Conservation (phyloP, 2,113 vertebrate genomes). For the Chrysemys picta region DNA sequence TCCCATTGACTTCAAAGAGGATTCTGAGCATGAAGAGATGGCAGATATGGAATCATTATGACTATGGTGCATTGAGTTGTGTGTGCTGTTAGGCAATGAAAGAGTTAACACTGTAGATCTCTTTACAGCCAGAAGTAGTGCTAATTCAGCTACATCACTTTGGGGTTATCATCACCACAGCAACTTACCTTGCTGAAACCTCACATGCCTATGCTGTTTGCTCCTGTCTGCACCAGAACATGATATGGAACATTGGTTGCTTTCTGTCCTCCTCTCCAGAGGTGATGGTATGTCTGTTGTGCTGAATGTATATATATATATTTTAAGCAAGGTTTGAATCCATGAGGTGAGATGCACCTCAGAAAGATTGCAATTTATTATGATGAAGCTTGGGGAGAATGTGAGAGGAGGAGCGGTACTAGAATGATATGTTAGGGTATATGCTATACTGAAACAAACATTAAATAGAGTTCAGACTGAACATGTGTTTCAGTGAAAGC, state of each 20-base stretch:
- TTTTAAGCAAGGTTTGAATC: neutral
- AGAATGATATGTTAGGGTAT: neutral
- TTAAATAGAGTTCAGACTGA: neutral
- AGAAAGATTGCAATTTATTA: neutral
- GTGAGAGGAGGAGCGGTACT: neutral
- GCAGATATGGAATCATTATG: neutral
- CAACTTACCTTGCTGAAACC: neutral
- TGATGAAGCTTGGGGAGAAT: neutral
- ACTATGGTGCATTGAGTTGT: neutral
- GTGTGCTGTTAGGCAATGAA: neutral
- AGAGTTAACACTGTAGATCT: neutral
- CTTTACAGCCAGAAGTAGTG: neutral
- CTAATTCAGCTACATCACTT: neutral
- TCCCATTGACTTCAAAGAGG: neutral
- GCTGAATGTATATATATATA: neutral
- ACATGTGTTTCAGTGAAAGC: neutral
- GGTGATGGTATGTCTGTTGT: neutral
- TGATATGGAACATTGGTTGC: neutral
- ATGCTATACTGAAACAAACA: neutral
- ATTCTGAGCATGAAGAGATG: neutral
- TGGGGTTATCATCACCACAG: conserved; percentile 13
- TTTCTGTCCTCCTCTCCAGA: neutral
- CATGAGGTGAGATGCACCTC: neutral
- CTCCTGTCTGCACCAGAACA: neutral
- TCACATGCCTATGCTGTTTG: neutral